Evolutionary conservation across 2,888 invertebrate genomes (phyloP), one percentile per base, ranked within the genome.

Genomic region (Ormia ochracea): DNA sequence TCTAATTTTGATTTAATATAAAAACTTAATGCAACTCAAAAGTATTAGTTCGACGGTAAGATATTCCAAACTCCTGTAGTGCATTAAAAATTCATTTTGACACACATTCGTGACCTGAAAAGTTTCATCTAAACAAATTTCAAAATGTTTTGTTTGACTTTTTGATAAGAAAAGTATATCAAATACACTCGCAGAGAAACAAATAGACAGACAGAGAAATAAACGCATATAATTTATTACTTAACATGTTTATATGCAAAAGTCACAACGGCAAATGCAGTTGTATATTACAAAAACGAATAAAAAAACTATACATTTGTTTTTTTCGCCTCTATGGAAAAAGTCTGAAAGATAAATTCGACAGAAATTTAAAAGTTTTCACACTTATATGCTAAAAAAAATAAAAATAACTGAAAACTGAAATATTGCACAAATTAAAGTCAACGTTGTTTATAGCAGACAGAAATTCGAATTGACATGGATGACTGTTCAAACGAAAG

Each of bases 331-430:
- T 54, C 52, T 74, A 70, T 66, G 73, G 38, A 81, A 78, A 78
- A 78, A 78, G 61, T 76, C 68, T 43, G 23, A 70, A 28, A 54
- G 58, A 65, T 68, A 74, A 81, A 69, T 81, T 78, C 68, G 56
- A 69, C 38, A 69, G 65, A 74, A 77, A 59, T 73, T 33, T 81
- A 52, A 81, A 83, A 87, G 86, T 63, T 50, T 87, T 87, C 88
- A 86, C 87, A 87, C 87, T 87, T 86, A 87, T 83, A 83, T 79
- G 87, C 86, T 87, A 87, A 87, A 86, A 86, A 83, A 70, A 28
- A n/a, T n/a, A 41, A 72, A 75, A 78, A 81, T 79, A 75, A 66
- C 56, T 56, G 48, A 74, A 36, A 63, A 72, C 23, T 69, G 38
- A 80, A 80, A 45, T 59, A 54, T 82, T 78, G 81, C 72, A 80